A percentile compares a stretch with the other conserved stretches of the same genome.
phyloP scores from a whole-genome alignment of 1,140 invertebrate species.

The Lasioglossum albipes region DNA sequence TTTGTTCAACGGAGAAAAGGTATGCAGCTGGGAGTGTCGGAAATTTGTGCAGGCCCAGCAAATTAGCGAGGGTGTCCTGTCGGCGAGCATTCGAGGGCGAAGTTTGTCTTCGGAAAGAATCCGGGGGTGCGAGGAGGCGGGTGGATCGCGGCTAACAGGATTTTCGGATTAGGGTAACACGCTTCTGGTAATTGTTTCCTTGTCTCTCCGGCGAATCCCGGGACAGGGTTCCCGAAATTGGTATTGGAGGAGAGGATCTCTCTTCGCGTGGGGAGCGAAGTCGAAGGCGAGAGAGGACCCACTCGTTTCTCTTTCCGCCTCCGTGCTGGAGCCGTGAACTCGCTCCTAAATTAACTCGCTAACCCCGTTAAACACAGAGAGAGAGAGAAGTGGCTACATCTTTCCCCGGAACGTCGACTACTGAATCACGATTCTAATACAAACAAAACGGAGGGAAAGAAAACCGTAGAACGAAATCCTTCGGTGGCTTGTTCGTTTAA shows the following conservation, averaged over 20 bases:
- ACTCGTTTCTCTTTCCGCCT: constrained; percentile 17
- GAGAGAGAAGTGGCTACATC: too few relatives aligned
- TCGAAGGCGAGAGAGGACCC: not conserved
- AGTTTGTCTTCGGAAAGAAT: constrained; percentile 57
- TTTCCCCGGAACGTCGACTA: too few relatives aligned
- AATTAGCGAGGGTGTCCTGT: constrained; percentile 49
- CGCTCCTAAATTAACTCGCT: constrained; percentile 47
- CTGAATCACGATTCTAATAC: too few relatives aligned
- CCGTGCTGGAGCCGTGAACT: constrained; percentile 28
- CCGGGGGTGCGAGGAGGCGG: constrained; percentile 25
- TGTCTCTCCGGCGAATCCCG: constrained; percentile 58
- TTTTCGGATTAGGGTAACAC: constrained; percentile 67
- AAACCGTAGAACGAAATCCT: too few relatives aligned
- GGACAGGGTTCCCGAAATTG: constrained; percentile 42
- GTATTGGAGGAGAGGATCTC: constrained; percentile 20
- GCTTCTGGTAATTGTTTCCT: constrained; percentile 65
- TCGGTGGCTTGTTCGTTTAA: too few relatives aligned
- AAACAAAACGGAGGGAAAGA: too few relatives aligned
- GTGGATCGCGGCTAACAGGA: constrained; percentile 62
- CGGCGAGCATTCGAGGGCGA: constrained; percentile 22
- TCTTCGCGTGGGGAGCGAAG: constrained; percentile 35
- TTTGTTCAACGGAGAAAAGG: too few relatives aligned
- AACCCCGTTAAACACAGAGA: not conserved
- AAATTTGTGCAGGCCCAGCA: constrained; percentile 42
- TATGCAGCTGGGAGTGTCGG: not conserved